Evolutionary conservation across 2,797 vertebrate species (phyloP).

Genomic region (Enoplosus armatus): DNA sequence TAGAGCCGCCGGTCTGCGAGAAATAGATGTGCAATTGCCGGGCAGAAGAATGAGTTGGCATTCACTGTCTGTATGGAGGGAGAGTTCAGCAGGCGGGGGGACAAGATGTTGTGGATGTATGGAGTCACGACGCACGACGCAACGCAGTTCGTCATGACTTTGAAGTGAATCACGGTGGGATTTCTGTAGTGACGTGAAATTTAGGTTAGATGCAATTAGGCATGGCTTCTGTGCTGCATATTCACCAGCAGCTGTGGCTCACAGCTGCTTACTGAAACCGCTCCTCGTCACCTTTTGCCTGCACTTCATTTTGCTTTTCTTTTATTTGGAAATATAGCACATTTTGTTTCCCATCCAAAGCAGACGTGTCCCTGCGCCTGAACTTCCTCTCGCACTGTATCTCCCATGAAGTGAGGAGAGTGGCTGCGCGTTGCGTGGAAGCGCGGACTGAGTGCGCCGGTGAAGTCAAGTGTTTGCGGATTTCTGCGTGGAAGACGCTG

Average conservation of each 20-base stretch:
- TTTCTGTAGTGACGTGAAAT: slow-evolving; percentile 80
- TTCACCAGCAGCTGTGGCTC: slow-evolving; percentile 38
- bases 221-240: slow-evolving; percentile 50
- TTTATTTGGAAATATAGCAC: neutral
- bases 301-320: neutral
- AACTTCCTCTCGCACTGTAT: slow-evolving; percentile 22
- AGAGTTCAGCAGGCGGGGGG: slow-evolving; percentile 40
- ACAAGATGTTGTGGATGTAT: slow-evolving; percentile 52
- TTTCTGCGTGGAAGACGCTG: slow-evolving; percentile 54
- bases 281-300: neutral
- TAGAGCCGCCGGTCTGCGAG: slow-evolving; percentile 43
- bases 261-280: neutral
- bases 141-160: slow-evolving; percentile 78
- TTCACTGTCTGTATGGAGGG: slow-evolving; percentile 54
- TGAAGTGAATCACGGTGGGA: slow-evolving; percentile 76
- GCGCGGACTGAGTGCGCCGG: slow-evolving; percentile 28
- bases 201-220: slow-evolving; percentile 68
- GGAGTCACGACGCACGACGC: slow-evolving; percentile 84
- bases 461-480: slow-evolving; percentile 57
- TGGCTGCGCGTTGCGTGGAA: slow-evolving; percentile 48
- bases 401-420: slow-evolving; percentile 11
- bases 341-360: neutral
- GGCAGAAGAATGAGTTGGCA: slow-evolving; percentile 52
- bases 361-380: neutral
- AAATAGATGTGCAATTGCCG: slow-evolving; percentile 43